Evolutionary conservation across 2,797 vertebrate genomes (phyloP).

Genomic region (Cyclopterus lumpus): DNA sequence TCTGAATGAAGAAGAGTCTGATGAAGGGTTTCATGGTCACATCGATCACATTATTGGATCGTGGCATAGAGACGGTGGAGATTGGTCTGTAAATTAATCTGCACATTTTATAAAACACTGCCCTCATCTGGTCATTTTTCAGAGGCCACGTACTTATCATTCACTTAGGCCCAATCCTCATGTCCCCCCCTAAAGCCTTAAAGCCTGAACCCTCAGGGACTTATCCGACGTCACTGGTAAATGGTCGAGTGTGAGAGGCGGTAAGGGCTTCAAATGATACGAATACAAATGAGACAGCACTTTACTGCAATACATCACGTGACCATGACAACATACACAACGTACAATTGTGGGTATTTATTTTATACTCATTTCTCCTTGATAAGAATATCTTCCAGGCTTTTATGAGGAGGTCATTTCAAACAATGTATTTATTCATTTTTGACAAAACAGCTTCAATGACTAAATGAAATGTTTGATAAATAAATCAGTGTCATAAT

Average conservation of each 20-base stretch:
- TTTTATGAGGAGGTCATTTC: neutral
- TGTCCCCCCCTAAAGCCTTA: neutral
- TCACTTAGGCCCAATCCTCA: neutral
- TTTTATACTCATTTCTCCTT: no score
- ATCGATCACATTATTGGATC: neutral
- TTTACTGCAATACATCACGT: neutral
- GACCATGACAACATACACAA: no score
- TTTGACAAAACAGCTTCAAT: no score
- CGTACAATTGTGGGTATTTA: no score
- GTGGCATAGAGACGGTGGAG: neutral
- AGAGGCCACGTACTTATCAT: neutral
- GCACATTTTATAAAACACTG: slow-evolving; percentile 49
- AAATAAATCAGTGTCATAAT: neutral
- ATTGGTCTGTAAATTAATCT: neutral
- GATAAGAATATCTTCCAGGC: no score
- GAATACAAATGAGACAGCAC: neutral
- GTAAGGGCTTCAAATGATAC: neutral
- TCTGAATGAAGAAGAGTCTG: neutral
- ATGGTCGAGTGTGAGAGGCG: no score
- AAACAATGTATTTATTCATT: neutral
- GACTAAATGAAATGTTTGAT: no score
- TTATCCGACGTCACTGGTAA: neutral
- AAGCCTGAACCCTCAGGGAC: neutral
- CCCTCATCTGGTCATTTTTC: slow-evolving; percentile 54
- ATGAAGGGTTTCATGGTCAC: neutral